A percentile compares a stretch with the other conserved stretches of the same genome.
Conservation (phyloP, 2,888 invertebrate species). For the Eupelmus urozonus region DNA sequence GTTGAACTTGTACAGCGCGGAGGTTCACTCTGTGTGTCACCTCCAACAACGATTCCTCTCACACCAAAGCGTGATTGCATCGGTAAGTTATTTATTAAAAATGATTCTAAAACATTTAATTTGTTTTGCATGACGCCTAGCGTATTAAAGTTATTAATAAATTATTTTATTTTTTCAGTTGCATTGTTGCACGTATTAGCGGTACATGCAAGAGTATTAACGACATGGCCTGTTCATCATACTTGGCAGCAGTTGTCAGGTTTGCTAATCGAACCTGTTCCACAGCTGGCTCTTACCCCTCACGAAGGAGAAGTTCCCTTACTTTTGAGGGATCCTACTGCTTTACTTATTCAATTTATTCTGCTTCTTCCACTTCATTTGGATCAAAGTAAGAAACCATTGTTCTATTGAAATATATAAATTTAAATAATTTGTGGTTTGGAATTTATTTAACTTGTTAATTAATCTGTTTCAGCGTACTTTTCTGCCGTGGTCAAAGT, state of each 20-base stretch:
- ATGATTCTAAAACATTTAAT: constrained; percentile 11
- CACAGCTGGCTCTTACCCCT: constrained; percentile 74
- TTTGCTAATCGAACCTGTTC: constrained; percentile 65
- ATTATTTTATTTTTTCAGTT: constrained; percentile 79
- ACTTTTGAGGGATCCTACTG: constrained; percentile 90
- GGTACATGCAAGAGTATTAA: constrained; percentile 88
- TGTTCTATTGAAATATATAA: constrained; percentile 15
- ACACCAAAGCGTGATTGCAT: constrained; percentile 89
- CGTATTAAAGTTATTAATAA: constrained; percentile 15
- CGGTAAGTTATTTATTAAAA: constrained; percentile 77
- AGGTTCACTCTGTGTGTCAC: constrained; percentile 83
- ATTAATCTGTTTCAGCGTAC: constrained; percentile 82
- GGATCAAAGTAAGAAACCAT: constrained; percentile 84
- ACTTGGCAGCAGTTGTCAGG: constrained; percentile 81
- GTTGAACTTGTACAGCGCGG: constrained; percentile 93
- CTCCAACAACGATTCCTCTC: constrained; percentile 79
- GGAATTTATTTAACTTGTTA: neutral
- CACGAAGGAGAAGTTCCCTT: constrained; percentile 86
- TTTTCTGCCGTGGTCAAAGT: constrained; percentile 92
- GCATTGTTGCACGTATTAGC: constrained; percentile 93
- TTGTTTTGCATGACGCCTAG: neutral
- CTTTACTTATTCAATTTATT: constrained; percentile 91
- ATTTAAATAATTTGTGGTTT: neutral
- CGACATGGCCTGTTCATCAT: constrained; percentile 81
- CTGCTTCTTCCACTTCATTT: constrained; percentile 90